Evolutionary conservation across 2,888 invertebrate species (phyloP).

Genomic region (Drosophila niveifrons): DNA sequence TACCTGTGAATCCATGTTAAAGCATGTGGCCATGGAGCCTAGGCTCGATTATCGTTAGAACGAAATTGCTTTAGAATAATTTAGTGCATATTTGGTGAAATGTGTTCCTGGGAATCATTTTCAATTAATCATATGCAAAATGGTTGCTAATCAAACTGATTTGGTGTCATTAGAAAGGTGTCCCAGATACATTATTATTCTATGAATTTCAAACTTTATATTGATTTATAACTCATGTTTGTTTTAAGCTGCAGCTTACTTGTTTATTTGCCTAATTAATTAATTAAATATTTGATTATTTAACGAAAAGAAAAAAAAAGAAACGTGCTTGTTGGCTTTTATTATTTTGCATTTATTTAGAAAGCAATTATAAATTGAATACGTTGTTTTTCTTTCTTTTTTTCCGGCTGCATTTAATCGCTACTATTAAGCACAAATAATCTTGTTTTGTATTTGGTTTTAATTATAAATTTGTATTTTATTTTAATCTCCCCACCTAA

Average conservation of each 20-base stretch:
- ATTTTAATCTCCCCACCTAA: not conserved
- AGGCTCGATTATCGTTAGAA: not conserved
- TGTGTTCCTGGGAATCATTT: not conserved
- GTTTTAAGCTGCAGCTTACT: not conserved
- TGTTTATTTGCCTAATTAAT: slow-evolving; percentile 1
- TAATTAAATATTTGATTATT: not conserved
- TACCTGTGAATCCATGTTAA: slow-evolving; percentile 19
- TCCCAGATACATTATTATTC: not conserved
- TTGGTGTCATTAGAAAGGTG: not conserved
- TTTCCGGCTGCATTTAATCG: slow-evolving; percentile 1
- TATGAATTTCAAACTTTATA: too few relatives aligned
- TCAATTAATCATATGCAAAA: not conserved
- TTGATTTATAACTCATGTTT: too few relatives aligned
- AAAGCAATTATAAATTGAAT: slow-evolving; percentile 5
- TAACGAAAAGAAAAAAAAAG: not conserved
- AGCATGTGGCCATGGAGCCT: not conserved
- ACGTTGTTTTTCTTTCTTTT: not conserved
- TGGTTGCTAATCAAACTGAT: not conserved
- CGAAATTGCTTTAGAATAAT: not conserved
- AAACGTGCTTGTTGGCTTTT: not conserved
- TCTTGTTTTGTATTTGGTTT: slow-evolving; percentile 1
- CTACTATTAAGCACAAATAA: not conserved
- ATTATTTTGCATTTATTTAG: not conserved
- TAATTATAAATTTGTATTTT: slow-evolving; percentile 2
- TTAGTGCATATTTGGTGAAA: not conserved